Evolutionary conservation across 2,797 vertebrate genomes (phyloP), one percentile per base, ranked within the genome.

Genomic region (Atherinosoma microstoma): DNA sequence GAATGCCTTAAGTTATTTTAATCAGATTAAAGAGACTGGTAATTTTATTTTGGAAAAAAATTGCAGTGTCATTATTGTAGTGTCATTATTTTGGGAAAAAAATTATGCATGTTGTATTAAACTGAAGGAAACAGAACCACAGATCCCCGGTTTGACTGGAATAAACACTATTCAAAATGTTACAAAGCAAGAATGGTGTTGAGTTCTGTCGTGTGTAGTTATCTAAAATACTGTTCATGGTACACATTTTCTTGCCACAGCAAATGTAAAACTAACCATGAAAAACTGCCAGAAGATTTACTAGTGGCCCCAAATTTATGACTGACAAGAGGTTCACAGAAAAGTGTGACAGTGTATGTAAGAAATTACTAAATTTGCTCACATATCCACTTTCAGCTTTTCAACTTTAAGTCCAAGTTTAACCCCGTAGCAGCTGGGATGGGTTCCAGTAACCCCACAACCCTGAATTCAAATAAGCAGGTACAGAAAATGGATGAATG

Each of bases 211-310:
- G 58, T 22, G 42, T 42, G 18, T 35, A 27, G 11, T 45, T 49
- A 49, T 22, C 42, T 2, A 20, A 59, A 59, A 67, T 45, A 67
- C 27, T 45, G 36, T 20, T 58, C 6, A 0, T 29, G 36, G 51
- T 57, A 45, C 30, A 24, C 1, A 11, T 59, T 34, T 36, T 59
- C 34, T 36, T 27, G 12, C 10, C 42, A 47, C 22, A 36, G 2
- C 54, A 32, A 29, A 8, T 56, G 27, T 8, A 35, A 56, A 10
- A 29, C 27, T 56, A 29, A 57, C 16, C 9, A 22, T 22, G 60
- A 24, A 70, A 54, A 20, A 54, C 10, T 56, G 38, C n/a, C 47
- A 34, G n/a, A 62, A 24, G 35, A 56, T 27, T 62, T 61, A 42
- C 2, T 9, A 47, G 6, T 29, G 6, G 35, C 38, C 30, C 45